Evolutionary conservation across 2,113 vertebrate genomes (phyloP).

Genomic region (Cranoglanis bouderius): DNA sequence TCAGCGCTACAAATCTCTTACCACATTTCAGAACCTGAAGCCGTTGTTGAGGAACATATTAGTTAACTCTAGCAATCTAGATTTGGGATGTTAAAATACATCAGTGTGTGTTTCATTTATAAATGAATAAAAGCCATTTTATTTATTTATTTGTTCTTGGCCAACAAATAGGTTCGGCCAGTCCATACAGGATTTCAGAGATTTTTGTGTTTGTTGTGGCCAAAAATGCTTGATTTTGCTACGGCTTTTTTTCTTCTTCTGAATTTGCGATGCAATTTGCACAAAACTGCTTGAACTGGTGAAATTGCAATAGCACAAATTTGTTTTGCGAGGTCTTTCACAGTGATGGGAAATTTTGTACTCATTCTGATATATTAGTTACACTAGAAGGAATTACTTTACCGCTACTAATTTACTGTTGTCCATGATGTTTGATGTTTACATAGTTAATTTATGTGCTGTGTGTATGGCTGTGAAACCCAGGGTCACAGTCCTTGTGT

Average conservation of each 20-base stretch:
- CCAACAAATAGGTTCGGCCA: too few species aligned
- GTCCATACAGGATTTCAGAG: too few species aligned
- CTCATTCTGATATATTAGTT: background rate
- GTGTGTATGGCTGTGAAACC: background rate
- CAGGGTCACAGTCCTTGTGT: background rate
- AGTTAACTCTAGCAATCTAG: background rate
- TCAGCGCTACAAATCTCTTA: background rate
- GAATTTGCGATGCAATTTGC: too few species aligned
- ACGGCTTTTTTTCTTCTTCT: too few species aligned
- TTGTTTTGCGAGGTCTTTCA: too few species aligned
- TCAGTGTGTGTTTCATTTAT: background rate
- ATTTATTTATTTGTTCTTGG: background rate
- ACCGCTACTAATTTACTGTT: background rate
- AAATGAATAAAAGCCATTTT: background rate
- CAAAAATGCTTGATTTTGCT: too few species aligned
- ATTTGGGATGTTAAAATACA: background rate
- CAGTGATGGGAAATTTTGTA: too few species aligned
- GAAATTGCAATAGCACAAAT: too few species aligned
- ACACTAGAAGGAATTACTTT: background rate
- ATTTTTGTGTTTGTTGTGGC: too few species aligned
- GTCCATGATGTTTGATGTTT: background rate
- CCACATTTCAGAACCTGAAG: background rate
- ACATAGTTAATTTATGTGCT: background rate
- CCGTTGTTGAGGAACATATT: background rate
- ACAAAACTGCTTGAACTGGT: too few species aligned